phyloP scores from a whole-genome alignment of 2,888 invertebrate genomes.

The Dexiosoma caninum region DNA sequence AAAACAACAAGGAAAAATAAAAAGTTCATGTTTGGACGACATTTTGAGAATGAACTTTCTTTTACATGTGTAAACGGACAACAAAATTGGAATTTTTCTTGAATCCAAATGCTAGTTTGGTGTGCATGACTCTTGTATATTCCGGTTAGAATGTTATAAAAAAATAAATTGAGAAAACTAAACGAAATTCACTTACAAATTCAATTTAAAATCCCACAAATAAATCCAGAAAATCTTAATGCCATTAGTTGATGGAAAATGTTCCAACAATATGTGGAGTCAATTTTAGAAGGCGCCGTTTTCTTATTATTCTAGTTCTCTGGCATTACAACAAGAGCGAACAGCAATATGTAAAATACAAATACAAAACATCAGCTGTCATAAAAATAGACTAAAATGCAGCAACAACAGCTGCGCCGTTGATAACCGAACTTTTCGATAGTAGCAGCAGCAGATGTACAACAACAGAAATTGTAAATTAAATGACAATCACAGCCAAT shows the following conservation, averaged over 20 bases:
- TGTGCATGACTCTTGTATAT: neutral
- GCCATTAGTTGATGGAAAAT: neutral
- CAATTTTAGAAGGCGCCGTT: conserved; percentile 5
- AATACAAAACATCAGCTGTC: conserved; percentile 44
- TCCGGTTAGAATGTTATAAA: too few relatives aligned
- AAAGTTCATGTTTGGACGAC: too few relatives aligned
- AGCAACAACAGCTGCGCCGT: conserved; percentile 5
- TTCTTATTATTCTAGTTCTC: neutral
- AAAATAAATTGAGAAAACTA: neutral
- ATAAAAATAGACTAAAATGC: conserved; percentile 30
- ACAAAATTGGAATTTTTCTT: too few relatives aligned
- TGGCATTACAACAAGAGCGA: conserved; percentile 23
- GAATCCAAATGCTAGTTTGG: too few relatives aligned
- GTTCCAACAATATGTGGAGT: neutral
- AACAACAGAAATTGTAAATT: conserved; percentile 13
- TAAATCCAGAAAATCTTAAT: neutral
- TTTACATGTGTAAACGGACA: too few relatives aligned
- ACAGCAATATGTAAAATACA: neutral
- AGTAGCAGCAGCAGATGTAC: conserved; percentile 9
- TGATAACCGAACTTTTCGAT: neutral
- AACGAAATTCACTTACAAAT: neutral
- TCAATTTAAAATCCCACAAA: neutral
- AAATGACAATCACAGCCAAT: conserved; percentile 25
- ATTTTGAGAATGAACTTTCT: too few relatives aligned
- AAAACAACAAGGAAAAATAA: too few relatives aligned